These are phyloP conservation scores for Sarcophaga carnaria DNA, from an alignment of 2,888 invertebrate genomes.

Conservation along the genomic window DNA sequence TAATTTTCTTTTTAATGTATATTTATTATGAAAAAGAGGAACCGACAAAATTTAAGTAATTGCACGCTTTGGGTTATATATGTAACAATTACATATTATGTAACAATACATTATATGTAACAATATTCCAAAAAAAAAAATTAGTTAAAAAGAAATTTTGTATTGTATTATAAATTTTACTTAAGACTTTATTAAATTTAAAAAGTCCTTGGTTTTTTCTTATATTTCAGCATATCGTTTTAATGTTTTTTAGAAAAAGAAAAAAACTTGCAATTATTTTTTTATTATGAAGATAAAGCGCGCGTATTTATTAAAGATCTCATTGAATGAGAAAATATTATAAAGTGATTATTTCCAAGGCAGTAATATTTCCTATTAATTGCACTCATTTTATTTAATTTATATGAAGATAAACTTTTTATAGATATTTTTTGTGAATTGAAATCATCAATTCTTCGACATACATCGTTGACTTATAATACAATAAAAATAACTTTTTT, in stretches of 20 bases:
- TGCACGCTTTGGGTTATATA: slow-evolving; percentile 42
- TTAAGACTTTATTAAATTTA: slow-evolving; percentile 32
- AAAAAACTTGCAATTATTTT: slow-evolving; percentile 38
- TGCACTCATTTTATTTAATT: slow-evolving; percentile 34
- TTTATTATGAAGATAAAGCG: slow-evolving; percentile 32
- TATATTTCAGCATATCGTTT: slow-evolving; percentile 18
- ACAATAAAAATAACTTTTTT: slow-evolving; percentile 40
- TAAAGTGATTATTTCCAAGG: slow-evolving; percentile 59
- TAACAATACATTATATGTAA: neutral
- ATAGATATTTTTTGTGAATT: slow-evolving; percentile 39
- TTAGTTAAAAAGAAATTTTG: slow-evolving; percentile 31
- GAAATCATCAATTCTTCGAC: slow-evolving; percentile 34
- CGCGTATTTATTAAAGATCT: slow-evolving; percentile 48
- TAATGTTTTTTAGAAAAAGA: slow-evolving; percentile 42
- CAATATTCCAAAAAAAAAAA: slow-evolving; percentile 27
- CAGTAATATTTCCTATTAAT: slow-evolving; percentile 38
- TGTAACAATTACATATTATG: too few species aligned
- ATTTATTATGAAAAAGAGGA: slow-evolving; percentile 71
- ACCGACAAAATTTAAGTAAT: slow-evolving; percentile 41
- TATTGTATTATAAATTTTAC: slow-evolving; percentile 30
- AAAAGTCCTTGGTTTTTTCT: slow-evolving; percentile 46
- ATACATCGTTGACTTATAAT: slow-evolving; percentile 42
- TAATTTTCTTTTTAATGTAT: slow-evolving; percentile 72
- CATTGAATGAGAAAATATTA: slow-evolving; percentile 58
- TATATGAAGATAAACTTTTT: neutral